Evolutionary conservation across 2,797 vertebrate species (phyloP), one percentile per base, ranked within the genome.

Genomic region (Pantherophis vulpinus): DNA sequence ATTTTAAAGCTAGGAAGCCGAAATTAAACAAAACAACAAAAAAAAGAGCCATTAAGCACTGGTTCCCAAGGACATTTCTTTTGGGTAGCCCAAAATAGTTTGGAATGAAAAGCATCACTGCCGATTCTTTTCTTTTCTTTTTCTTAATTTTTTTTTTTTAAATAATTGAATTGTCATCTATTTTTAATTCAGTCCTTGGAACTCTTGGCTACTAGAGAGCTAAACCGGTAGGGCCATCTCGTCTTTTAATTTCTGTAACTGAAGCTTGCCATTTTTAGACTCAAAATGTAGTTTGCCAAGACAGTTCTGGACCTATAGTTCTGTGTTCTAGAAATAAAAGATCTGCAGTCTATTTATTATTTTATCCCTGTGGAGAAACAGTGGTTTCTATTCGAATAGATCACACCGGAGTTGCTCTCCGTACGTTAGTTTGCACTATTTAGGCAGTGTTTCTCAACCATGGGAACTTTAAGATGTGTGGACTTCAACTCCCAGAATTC

Each of bases 21-120:
- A 87, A 91, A 61, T 83, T 47, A 51, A 74, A 92, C 66, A 74
- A 37, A 66, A n/a, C 61, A 10, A n/a, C 25, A 58, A 94, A 6
- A 27, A 0, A 16, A 29, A 32, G 51, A 86, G 56, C 16, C 66
- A 4, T 74, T 42, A 25, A 83, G 10, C 20, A 23, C 74, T 83
- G 12, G 4, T 56, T 3, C 55, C 89, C 37, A 18, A 86, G 63
- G 89, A 0, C n/a, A 9, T 66, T 91, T 86, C 0, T n/a, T 63
- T 56, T 55, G n/a, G 47, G 3, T 86, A 63, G 23, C 11, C 42
- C 32, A 29, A 55, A 23, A 25, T 37, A 42, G 14, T 86, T 60
- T 83, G n/a, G 58, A 27, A 54, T 54, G 51, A 70, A 58, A 42
- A 56, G 23, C 25, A 55, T 88, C 55, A 87, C 89, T 63, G 59